Evolutionary conservation across 2,113 vertebrate genomes (phyloP).

Genomic region (Mola mola): DNA sequence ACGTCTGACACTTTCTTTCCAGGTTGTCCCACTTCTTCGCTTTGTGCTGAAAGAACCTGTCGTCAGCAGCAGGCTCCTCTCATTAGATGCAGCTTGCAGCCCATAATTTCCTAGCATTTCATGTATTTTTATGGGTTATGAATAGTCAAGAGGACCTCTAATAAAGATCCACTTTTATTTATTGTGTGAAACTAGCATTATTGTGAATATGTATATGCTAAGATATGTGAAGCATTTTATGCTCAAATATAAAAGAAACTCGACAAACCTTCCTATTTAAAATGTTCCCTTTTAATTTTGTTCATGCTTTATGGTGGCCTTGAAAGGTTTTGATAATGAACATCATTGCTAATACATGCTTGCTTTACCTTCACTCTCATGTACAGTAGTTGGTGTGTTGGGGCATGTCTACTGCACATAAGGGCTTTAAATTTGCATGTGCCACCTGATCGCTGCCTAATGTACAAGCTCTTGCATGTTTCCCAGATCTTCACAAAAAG

Average conservation of each 20-base stretch:
- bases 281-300: neutral
- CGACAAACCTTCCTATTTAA: neutral
- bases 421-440: slow-evolving; percentile 23
- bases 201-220: slow-evolving; percentile 9
- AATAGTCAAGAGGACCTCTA: slow-evolving; percentile 3
- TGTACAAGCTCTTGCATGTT: slow-evolving; percentile 17
- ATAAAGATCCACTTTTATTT: slow-evolving; percentile 30
- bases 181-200: slow-evolving; percentile 25
- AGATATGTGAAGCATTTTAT: slow-evolving; percentile 10
- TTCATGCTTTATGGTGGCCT: slow-evolving; percentile 35
- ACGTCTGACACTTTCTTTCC: slow-evolving; percentile 47
- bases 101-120: slow-evolving; percentile 35
- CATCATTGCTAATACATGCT: slow-evolving; percentile 44
- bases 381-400: slow-evolving; percentile 45
- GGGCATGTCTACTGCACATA: slow-evolving; percentile 26
- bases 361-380: slow-evolving; percentile 24
- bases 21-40: slow-evolving; percentile 46
- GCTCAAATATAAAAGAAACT: neutral
- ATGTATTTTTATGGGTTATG: slow-evolving; percentile 22
- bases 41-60: slow-evolving; percentile 24
- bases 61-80: slow-evolving; percentile 46
- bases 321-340: slow-evolving; percentile 47
- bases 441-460: slow-evolving; percentile 15
- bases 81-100: slow-evolving; percentile 42
- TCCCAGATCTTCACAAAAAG: slow-evolving; percentile 16